Base-by-base conservation (phyloP, 1,140 invertebrate species). In the Drosophila pachea region DNA sequence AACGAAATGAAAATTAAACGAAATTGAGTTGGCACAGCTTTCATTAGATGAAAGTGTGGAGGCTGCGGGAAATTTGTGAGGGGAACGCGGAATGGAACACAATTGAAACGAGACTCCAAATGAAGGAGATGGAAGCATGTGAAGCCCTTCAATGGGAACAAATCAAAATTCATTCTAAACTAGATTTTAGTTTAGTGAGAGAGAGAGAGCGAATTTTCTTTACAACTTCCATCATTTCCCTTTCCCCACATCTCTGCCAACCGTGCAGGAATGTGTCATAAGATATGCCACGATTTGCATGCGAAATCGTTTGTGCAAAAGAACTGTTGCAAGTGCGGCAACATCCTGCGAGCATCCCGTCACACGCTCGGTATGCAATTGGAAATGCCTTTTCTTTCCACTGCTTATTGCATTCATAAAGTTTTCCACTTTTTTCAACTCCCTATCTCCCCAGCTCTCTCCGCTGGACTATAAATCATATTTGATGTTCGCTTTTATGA, bases 221-320 rank as follows among this genome's bases (percentile, higher is more conserved):
- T 22, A 22, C 22, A 2, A 2, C 22, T 22, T 22, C 4, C n/a
- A n/a, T 40, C 38, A 12, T 22, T 31, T 32, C 36, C 3, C 2
- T 42, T 55, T 14, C 16, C 50, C 14, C 6, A 4, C 5, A 45
- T 33, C n/a, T 11, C 4, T 11, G 6, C 0, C 7, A 42, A 5
- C 9, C 14, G 29, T 7, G n/a, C 33, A 52, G 29, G 12, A 12
- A 7, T 29, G 8, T 47, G 49, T 14, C 16, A 52, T 16, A 5
- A 68, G 54, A 68, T 42, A 63, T 68, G 66, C 53, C 43, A 38
- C 45, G 53, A 69, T 64, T 69, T 69, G 67, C 33, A 69, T 69
- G 53, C 32, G 42, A 58, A 50, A 50, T 68, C 7, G 8, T 31
- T 2, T 12, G 0, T n/a, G n/a, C n/a, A n/a, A n/a, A n/a, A n/a